Conservation (phyloP, 2,888 invertebrate genomes). For the Chloroclystis v-ata region DNA sequence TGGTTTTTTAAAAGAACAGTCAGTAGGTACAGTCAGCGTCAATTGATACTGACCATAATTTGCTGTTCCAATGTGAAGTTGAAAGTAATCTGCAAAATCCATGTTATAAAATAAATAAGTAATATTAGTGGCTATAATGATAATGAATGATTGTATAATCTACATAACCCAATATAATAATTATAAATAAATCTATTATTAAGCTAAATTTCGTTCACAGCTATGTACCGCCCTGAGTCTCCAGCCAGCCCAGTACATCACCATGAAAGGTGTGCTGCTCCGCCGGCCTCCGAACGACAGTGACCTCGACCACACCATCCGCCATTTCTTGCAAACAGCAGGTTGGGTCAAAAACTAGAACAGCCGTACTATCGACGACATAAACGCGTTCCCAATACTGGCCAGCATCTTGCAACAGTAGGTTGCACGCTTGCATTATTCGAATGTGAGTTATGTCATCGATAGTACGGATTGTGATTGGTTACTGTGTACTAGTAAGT, state of each 20-base stretch:
- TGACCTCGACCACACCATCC: constrained; percentile 55
- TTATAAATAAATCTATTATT: no score
- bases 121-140: no score
- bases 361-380: constrained; percentile 22
- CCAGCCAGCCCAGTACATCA: constrained; percentile 91
- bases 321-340: constrained; percentile 61
- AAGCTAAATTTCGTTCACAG: constrained; percentile 60
- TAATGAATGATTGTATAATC: no score
- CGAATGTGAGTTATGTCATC: constrained; percentile 15
- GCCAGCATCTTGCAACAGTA: constrained; percentile 20
- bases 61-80: no score
- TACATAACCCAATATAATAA: no score
- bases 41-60: no score
- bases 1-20: no score
- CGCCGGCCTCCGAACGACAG: constrained; percentile 75
- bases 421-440: not conserved
- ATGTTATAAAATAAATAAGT: no score
- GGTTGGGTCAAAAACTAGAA: constrained; percentile 65
- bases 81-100: no score
- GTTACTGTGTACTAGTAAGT: no score
- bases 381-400: constrained; percentile 19
- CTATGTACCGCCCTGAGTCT: constrained; percentile 87
- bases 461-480: constrained; percentile 11
- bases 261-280: constrained; percentile 90
- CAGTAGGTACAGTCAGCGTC: no score